Conservation (phyloP, 2,888 invertebrate species). For the Mycalesis mineus region DNA sequence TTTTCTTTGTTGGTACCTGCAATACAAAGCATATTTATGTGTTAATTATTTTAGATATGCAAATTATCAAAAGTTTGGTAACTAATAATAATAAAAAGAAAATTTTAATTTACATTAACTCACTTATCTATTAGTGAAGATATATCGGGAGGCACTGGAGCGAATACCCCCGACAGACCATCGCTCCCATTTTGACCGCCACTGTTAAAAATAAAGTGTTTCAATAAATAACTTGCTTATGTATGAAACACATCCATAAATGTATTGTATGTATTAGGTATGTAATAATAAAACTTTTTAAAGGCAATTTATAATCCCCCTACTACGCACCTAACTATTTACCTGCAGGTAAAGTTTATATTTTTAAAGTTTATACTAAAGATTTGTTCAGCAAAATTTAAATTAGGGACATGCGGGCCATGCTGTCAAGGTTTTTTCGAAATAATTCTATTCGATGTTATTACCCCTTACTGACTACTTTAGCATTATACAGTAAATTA, state of each 20-base stretch:
- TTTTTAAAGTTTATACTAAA: neutral
- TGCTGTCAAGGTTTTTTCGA: neutral
- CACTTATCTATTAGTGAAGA: slow-evolving; percentile 74
- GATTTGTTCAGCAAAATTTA: neutral
- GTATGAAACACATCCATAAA: too few species aligned
- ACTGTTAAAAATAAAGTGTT: slow-evolving; percentile 37
- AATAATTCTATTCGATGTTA: neutral
- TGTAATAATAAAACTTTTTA: neutral
- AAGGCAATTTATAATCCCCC: too few species aligned
- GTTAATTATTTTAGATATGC: too few species aligned
- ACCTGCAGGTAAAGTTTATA: too few species aligned
- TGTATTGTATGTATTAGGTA: neutral
- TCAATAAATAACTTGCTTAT: neutral
- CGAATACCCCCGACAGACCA: slow-evolving; percentile 58
- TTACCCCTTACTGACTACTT: neutral
- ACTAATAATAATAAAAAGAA: too few species aligned
- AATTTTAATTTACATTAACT: slow-evolving; percentile 28
- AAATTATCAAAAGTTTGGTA: too few species aligned
- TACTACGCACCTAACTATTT: too few species aligned
- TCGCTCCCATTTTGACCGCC: slow-evolving; percentile 69
- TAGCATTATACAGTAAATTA: neutral
- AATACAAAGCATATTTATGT: slow-evolving; percentile 28
- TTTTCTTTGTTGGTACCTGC: slow-evolving; percentile 84
- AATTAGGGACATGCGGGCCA: neutral
- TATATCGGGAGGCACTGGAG: slow-evolving; percentile 70